These are phyloP conservation scores for Iselma pallidipennis DNA, from an alignment of 2,888 invertebrate species.

Conservation along the genomic window DNA sequence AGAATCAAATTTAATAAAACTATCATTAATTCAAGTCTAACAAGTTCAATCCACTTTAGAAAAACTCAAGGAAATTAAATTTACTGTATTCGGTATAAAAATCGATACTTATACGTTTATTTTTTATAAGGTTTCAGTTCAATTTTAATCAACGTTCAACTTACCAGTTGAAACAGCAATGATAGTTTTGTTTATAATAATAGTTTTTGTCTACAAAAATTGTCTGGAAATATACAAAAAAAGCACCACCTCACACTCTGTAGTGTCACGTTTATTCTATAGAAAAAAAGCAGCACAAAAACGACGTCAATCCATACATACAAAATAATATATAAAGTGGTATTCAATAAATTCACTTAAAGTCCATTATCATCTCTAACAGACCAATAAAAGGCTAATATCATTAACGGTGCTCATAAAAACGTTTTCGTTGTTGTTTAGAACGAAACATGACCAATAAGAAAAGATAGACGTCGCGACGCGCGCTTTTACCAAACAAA, in stretches of 20 bases:
- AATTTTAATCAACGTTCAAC: too few species aligned
- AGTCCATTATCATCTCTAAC: background rate
- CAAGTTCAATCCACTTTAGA: too few species aligned
- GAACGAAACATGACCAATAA: background rate
- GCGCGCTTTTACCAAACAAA: background rate
- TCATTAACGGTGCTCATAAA: conserved; percentile 11
- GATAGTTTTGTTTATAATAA: background rate
- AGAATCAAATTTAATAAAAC: too few species aligned
- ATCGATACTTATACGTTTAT: background rate
- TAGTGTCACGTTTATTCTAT: background rate
- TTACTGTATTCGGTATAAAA: background rate
- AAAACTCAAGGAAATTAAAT: too few species aligned
- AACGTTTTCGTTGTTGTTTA: conserved; percentile 5
- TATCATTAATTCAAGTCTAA: too few species aligned
- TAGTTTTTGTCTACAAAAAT: too few species aligned
- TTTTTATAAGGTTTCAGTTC: background rate
- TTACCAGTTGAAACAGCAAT: background rate
- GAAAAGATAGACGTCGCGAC: conserved; percentile 15
- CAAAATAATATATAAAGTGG: background rate
- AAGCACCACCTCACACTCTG: too few species aligned
- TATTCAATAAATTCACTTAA: conserved; percentile 2
- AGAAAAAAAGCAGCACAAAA: background rate
- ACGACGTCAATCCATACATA: background rate
- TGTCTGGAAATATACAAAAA: too few species aligned
- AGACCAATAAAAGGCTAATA: conserved; percentile 6